Conservation (phyloP, 2,113 vertebrate genomes). For the Mastomys coucha region DNA sequence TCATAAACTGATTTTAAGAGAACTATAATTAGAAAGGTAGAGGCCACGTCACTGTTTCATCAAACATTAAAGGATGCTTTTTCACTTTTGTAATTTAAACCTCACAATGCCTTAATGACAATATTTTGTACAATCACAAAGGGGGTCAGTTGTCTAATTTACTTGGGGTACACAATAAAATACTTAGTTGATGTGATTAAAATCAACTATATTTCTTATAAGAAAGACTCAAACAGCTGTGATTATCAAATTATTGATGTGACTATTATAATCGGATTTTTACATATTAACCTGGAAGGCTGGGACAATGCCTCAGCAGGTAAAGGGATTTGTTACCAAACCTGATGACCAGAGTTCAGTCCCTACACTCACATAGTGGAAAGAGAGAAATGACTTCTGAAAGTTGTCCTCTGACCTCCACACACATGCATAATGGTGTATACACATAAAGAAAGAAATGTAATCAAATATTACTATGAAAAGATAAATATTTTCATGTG, state of each 20-base stretch:
- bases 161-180: neutral
- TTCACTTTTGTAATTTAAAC: conserved; percentile 20
- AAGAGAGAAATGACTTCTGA: neutral
- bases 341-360: neutral
- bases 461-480: neutral
- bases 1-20: conserved; percentile 45
- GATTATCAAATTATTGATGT: neutral
- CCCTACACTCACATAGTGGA: neutral
- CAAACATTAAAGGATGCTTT: neutral
- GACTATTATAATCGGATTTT: neutral
- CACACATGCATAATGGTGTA: neutral
- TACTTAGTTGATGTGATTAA: conserved; percentile 39
- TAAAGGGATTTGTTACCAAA: neutral
- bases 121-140: neutral
- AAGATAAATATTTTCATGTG: neutral
- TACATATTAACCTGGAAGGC: neutral
- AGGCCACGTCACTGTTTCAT: neutral
- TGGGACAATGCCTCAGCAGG: neutral
- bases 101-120: neutral
- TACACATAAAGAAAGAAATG: neutral
- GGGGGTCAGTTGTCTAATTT: neutral
- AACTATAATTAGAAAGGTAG: conserved; percentile 6
- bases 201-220: neutral
- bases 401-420: neutral
- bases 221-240: neutral